Evolutionary conservation across 2,113 vertebrate species (phyloP), one percentile per base, ranked within the genome.

Genomic region (cat (Felis catus)): DNA sequence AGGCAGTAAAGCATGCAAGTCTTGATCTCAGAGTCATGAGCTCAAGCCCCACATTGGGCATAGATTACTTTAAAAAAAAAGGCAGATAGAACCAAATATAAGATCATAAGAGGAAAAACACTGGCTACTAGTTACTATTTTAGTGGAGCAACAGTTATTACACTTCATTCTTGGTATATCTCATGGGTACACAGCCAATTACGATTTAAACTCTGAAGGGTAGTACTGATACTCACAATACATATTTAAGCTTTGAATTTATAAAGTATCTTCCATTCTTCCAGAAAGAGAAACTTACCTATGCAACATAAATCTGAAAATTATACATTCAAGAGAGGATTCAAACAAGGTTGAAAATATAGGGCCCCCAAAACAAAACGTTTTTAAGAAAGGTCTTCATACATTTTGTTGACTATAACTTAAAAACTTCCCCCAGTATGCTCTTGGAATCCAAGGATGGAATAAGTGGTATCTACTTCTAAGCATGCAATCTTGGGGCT

Each of bases 271-370:
- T 84, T 70, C 14, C 7, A 33, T 73, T 80, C 45, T 89, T 48
- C 53, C 53, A 90, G 61, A 88, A 94, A 66, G 4, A 85, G 33
- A 81, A 79, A 78, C 27, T 73, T 80, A 93, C 8, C 79, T 90
- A 80, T 39, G 29, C 10, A 86, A 81, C 55, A 91, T 74, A 97
- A 91, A 81, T 31, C 23, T 87, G 33, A 93, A 97, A 63, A 91
- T 39, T 90, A 90, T 11, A 95, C 4, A 82, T n/a, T 86, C 19
- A 82, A 95, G 51, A 91, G 4, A 88, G 68, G 5, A 78, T 76
- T 23, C 73, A 23, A 91, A 91, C 45, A 93, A 91, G 66, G 45
- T 53, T 91, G 31, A 83, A 70, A 94, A 91, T 76, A 83, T 0
- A 53, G 31, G 8, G 61, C 10, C 29, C 65, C 76, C 76, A 92